Base-by-base conservation (phyloP, 2,888 invertebrate species). In the Hyppa rectilinea region DNA sequence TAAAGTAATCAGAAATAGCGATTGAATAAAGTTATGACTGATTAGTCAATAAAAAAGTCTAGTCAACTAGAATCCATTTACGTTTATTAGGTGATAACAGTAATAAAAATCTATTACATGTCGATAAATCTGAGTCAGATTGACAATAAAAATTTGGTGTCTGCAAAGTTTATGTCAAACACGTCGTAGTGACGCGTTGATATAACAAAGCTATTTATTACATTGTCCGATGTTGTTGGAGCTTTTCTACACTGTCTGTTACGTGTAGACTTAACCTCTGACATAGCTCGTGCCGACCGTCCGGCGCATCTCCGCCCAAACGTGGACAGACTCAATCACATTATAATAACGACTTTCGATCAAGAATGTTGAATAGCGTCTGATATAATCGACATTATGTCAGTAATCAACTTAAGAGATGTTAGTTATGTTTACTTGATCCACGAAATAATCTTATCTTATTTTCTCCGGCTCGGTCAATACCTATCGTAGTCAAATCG, bases 201-300 rank as follows among this genome's bases (percentile, higher is more conserved):
- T 68, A 66, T 75, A 81, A 75, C 52, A 55, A 56, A 52, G 31
- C 67, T 55, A 62, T 78, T 59, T 43, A 31, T 75, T 63, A 80
- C 20, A 60, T 50, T 55, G 17, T 59, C 52, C 23, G 45, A n/a
- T 66, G 55, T 43, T 53, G 63, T 45, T 36, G 20, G 20, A 50
- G 63, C 47, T 64, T 75, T 79, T 71, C 55, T 67, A 56, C 17
- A 4, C 12, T 70, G 52, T 75, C 29, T 47, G 56, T 75, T 75
- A 79, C 79, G 79, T 67, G 52, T 47, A n/a, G 63, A 45, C 36
- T 81, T 88, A 81, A 89, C 88, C 88, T 86, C 69, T 88, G 89
- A 87, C 87, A 81, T 63, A 31, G 80, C 79, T 75, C 83, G 83
- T 76, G 86, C 78, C 75, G 59, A 7, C 64, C n/a, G 64, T 49